Percentiles rank a stretch among this genome's conserved stretches.
Conservation (phyloP, 1,140 invertebrate species). For the Apis dorsata region DNA sequence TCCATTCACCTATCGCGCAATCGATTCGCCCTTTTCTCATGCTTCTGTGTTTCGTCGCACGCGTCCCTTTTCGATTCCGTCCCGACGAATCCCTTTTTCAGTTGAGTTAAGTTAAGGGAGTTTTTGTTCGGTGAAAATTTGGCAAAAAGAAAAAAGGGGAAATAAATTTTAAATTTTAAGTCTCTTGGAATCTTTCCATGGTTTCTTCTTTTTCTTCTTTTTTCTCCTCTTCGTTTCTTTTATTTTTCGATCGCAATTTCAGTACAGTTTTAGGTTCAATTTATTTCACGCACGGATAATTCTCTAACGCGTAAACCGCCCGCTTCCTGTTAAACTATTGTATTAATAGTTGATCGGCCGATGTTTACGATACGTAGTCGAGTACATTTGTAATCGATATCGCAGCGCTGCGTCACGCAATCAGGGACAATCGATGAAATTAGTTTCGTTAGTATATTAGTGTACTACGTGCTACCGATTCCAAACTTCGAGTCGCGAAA, state of each 20-base stretch:
- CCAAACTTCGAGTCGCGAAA: neutral
- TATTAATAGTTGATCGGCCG: neutral
- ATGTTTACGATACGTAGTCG: neutral
- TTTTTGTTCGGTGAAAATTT: no score
- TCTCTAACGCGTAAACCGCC: neutral
- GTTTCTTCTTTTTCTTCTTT: no score
- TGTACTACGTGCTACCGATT: neutral
- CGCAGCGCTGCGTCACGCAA: neutral
- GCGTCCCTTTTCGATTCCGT: neutral
- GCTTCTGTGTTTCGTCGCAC: neutral
- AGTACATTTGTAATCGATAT: neutral
- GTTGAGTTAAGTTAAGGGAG: no score
- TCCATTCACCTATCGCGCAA: neutral
- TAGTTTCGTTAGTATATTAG: neutral
- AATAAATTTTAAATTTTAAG: no score
- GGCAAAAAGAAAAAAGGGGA: no score
- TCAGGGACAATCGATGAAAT: neutral
- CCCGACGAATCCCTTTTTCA: no score
- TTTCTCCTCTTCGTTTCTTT: neutral
- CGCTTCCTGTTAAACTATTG: neutral
- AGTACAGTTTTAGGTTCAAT: neutral
- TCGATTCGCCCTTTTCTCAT: neutral
- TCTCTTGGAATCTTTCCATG: no score
- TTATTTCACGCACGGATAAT: neutral
- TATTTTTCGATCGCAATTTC: neutral